Percentiles rank a stretch among this genome's conserved stretches.
These are phyloP conservation scores for Callinectes sapidus DNA, from an alignment of 2,888 invertebrate species.

Conservation along the genomic window DNA sequence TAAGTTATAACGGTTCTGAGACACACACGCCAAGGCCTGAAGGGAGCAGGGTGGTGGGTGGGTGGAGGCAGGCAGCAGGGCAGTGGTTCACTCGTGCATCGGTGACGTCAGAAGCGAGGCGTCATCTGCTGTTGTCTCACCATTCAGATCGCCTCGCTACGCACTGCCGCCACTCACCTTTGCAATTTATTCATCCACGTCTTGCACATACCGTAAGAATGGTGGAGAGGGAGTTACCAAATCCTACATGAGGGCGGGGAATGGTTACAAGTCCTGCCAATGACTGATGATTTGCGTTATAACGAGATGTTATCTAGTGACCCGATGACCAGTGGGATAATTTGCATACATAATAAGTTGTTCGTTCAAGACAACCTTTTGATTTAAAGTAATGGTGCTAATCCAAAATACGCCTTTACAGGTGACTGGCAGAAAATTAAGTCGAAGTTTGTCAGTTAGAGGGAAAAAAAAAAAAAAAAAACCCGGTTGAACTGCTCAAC, in stretches of 20 bases:
- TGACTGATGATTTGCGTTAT: background rate
- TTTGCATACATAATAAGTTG: background rate
- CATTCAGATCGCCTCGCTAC: background rate
- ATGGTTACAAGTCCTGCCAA: background rate
- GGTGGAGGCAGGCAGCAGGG: background rate
- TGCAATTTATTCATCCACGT: background rate
- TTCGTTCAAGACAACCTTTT: too few species aligned
- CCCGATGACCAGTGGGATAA: background rate
- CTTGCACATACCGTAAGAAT: background rate
- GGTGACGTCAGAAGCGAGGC: background rate
- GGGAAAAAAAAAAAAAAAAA: too few species aligned
- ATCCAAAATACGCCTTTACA: too few species aligned
- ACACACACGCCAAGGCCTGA: background rate
- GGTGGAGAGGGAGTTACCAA: too few species aligned
- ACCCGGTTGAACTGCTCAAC: too few species aligned
- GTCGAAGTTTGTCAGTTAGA: too few species aligned
- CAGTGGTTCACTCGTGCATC: background rate
- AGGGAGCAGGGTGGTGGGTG: background rate
- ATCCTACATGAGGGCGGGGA: background rate
- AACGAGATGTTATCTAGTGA: too few species aligned
- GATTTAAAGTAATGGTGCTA: too few species aligned
- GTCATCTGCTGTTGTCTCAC: constrained; percentile 28
- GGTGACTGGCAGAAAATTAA: too few species aligned
- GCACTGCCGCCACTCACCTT: background rate
- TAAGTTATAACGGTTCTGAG: background rate